Base-by-base conservation (phyloP, 2,888 invertebrate species). In the Hydroisotoma schaefferi region DNA sequence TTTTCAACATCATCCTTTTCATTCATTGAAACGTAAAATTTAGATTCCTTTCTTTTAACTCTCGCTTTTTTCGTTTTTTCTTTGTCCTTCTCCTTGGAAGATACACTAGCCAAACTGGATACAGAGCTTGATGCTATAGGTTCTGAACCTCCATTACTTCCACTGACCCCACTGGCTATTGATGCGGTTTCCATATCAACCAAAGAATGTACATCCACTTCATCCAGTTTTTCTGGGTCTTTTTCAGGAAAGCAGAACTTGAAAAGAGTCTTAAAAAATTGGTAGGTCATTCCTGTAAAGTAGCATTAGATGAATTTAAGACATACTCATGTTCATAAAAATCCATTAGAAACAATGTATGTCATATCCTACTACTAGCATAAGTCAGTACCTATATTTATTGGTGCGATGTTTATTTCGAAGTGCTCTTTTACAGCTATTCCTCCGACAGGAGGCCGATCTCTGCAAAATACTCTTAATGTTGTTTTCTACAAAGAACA, bases 401-500 rank as follows among this genome's bases (percentile, higher is more conserved):
- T 84, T 8, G 98, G 97, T 15, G 94, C 92, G 44, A 98, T 88
- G 79, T 97, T 97, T 68, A 98, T 94, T 80, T 99, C 99, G 77
- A 99, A 95, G 79, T 97, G 95, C 76, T 99, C 98, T 77, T 98
- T 99, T 15, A 99, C 94, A 0, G 94, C 90, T 72, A 99, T 99
- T 2, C 99, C 99, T n/a, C 95, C 97, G 5, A 98, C 98, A 0
- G 94, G 95, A 47, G 94, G 92, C 70, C 90, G 88, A 79, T 98
- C 98, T 61, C 95, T 83, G 73, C 98, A 97, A 78, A 95, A 93
- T 48, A 99, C 89, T 66, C 98, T 83, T 67, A 99, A 79, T 22
- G 95, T 92, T 22, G 95, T 92, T 74, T 94, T 86, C 79, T 77
- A 63, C 79, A 59, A 48, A 15, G 33, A 33, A 33, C 23, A 77